Evolutionary conservation across 2,113 vertebrate species (phyloP), one percentile per base, ranked within the genome.

Genomic region (Istiophorus platypterus): DNA sequence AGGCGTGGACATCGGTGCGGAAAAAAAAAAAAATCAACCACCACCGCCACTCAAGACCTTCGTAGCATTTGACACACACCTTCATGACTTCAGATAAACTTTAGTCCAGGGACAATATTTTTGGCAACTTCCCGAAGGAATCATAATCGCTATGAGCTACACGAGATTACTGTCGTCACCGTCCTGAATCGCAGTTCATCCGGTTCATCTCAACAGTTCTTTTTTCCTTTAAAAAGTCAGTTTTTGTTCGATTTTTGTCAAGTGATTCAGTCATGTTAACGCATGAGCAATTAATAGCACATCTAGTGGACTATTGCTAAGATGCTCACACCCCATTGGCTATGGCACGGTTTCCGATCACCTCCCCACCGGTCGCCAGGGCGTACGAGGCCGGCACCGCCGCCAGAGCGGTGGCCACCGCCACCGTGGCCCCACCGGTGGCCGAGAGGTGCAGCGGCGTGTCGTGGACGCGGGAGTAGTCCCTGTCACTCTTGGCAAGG

Each of bases 391-490:
- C 91, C 2, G 88, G 94, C 7, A 91, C 89, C 59, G 93, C 96
- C 59, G 95, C 94, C 37, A 96, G 92, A 59, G 92, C 91, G 65
- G 95, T 96, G 26, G 95, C 93, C 0, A 92, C 92, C 2, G 91
- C 92, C 49, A 93, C 94, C 0, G 93, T 96, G 0, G 91, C 90
- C 10, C 91, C 78, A 47, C 93, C 93, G 0, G 93, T 91, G 64
- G 92, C 78, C 3, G 93, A 88, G 87, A 92, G 94, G 72, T 92
- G 95, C 3, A 94, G 58, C 1, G 95, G 94, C 0, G 94, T 95
- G 89, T 97, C 97, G 0, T 97, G 97, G 51, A 99, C 96, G 2
- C 97, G 96, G 0, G 98, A 98, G 89, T 99, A 99, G 91, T 99
- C 97, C 89, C 97, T 96, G 88, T 99, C 98, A 0, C 93, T 95